Base-by-base conservation (phyloP, 2,888 invertebrate genomes). In the Agriopis marginaria region DNA sequence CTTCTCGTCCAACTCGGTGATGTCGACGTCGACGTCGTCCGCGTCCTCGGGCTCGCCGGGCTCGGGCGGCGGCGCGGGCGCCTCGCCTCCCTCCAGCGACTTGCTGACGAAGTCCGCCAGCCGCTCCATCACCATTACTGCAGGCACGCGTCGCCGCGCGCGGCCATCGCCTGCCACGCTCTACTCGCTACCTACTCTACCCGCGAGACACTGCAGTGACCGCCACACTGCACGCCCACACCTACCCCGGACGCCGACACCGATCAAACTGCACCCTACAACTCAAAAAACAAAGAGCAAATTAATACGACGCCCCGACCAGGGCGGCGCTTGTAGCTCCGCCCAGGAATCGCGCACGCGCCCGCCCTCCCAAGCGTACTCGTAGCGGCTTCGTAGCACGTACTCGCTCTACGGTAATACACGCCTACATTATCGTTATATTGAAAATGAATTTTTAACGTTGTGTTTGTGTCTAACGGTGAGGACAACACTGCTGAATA, bases 71-170 rank as follows among this genome's bases (percentile, higher is more conserved):
- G 93, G 91, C 79, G 92, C 91, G 64, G 93, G 93, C 68, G 90
- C 89, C 79, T 92, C 93, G 89, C 95, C 86, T 78, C 95, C 96
- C 86, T 97, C 97, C 91, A 98, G 97, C 73, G 97, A 97, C 93
- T 97, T 97, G 83, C 97, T 97, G 86, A 98, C 98, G 95, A 98
- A 98, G 95, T 97, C 97, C 86, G 98, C 97, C 90, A 98, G 95
- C 95, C 98, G 97, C 95, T 98, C 98, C 98, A 98, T 98, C 90
- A 93, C 91, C 94, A 94, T 93, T 89, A 93, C 92, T 93, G 92
- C 86, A 80, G 78, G 82, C 81, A 84, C 89, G 87, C 87, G 88
- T 78, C 86, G 81, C 82, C 88, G 85, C 90, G 89, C 90, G 89
- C 91, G 86, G 84, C 85, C 90, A 83, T 87, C 87, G 81, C 86